Evolutionary conservation across 2,888 invertebrate species (phyloP).

Genomic region (Terebella lapidaria): DNA sequence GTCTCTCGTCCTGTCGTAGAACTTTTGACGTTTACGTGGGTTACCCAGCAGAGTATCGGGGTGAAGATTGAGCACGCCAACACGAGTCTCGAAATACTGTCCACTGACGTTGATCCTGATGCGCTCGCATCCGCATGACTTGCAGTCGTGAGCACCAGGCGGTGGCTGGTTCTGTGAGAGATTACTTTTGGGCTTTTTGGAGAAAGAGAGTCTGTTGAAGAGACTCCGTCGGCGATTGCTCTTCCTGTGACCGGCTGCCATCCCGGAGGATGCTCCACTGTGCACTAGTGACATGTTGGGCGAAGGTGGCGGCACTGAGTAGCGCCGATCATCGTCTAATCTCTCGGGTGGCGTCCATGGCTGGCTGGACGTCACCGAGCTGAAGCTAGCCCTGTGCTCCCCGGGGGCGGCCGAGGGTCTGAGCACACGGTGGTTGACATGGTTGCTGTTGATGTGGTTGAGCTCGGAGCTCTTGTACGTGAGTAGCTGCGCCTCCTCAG

Average conservation of each 20-base stretch:
- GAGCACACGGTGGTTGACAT: conserved; percentile 16
- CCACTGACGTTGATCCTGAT: conserved; percentile 52
- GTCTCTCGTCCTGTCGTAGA: conserved; percentile 44
- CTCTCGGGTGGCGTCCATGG: background rate
- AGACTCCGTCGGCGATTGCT: background rate
- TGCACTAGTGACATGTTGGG: background rate
- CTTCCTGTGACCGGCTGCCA: background rate
- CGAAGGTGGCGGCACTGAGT: background rate
- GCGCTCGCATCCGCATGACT: conserved; percentile 41
- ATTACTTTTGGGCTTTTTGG: background rate
- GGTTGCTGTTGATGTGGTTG: conserved; percentile 19
- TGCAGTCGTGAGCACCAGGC: background rate
- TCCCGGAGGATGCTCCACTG: background rate
- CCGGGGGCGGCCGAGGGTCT: background rate
- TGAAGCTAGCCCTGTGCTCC: background rate
- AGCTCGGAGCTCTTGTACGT: conserved; percentile 13
- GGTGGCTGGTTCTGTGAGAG: background rate
- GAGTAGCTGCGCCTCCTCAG: conserved; percentile 12
- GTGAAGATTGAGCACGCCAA: conserved; percentile 44
- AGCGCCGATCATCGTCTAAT: background rate
- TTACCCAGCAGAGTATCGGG: conserved; percentile 51
- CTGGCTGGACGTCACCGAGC: background rate
- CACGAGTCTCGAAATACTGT: conserved; percentile 49
- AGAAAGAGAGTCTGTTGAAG: background rate
- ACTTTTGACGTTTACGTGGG: conserved; percentile 45